Evolutionary conservation across 2,888 invertebrate genomes (phyloP).

Genomic region (Punctoribates punctum): DNA sequence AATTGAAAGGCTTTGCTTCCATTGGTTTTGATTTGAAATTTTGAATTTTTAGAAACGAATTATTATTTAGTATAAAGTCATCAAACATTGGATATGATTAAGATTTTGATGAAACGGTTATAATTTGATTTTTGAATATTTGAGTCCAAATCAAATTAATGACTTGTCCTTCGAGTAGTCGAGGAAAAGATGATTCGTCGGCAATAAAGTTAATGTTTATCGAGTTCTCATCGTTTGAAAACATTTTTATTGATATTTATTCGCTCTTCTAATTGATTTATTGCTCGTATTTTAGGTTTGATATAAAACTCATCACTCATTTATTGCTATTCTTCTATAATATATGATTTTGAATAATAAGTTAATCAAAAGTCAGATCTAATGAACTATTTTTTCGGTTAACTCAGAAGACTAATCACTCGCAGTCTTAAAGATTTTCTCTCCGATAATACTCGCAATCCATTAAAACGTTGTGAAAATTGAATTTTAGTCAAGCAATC

Average conservation of each 20-base stretch:
- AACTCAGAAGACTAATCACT: background rate
- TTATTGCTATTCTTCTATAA: background rate
- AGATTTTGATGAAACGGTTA: too few relatives aligned
- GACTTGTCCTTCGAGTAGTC: too few relatives aligned
- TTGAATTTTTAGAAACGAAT: too few relatives aligned
- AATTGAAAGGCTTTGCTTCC: too few relatives aligned
- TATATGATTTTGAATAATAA: background rate
- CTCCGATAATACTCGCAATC: background rate
- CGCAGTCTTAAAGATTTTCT: background rate
- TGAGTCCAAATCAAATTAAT: too few relatives aligned
- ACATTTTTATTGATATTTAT: background rate
- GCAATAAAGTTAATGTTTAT: background rate
- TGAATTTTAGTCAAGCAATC: background rate
- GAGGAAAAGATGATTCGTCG: background rate
- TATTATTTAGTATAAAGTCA: too few relatives aligned
- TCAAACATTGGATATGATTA: too few relatives aligned
- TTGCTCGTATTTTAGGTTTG: background rate
- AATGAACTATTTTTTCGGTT: background rate
- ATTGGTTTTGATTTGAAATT: too few relatives aligned
- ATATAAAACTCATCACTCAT: background rate
- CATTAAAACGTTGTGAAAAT: background rate
- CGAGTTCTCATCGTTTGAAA: background rate
- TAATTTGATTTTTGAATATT: too few relatives aligned
- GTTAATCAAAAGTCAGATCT: background rate
- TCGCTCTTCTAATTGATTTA: constrained; percentile 9